Conservation (phyloP, 2,888 invertebrate species). For the Ryuthela nishihirai region DNA sequence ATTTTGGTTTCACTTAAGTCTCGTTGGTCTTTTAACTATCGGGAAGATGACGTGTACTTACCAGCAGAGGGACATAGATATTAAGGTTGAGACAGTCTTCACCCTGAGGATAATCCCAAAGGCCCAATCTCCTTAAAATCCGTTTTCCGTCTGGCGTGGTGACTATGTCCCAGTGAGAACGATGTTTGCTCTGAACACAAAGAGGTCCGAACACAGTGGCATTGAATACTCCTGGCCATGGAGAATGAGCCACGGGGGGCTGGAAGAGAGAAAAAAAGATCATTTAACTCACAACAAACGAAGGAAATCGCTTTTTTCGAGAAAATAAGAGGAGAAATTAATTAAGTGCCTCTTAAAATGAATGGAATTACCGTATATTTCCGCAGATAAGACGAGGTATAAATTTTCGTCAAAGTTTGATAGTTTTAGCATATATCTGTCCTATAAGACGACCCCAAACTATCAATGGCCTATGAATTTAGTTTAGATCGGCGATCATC, state of each 20-base stretch:
- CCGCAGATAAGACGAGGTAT: too few relatives aligned
- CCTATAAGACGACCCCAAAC: too few relatives aligned
- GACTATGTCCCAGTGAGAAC: slow-evolving; percentile 47
- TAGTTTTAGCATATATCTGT: too few relatives aligned
- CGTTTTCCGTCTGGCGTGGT: slow-evolving; percentile 39
- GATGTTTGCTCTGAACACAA: slow-evolving; percentile 47
- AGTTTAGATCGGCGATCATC: too few relatives aligned
- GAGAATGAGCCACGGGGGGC: slow-evolving; percentile 44
- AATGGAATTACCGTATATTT: too few relatives aligned
- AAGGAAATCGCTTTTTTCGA: not conserved
- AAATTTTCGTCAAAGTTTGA: too few relatives aligned
- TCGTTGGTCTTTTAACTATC: too few relatives aligned
- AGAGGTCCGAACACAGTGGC: slow-evolving; percentile 47
- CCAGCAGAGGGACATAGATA: slow-evolving; percentile 43
- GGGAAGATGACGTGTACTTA: not conserved
- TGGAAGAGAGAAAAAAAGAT: slow-evolving; percentile 21
- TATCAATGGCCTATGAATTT: too few relatives aligned
- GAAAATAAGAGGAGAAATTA: too few relatives aligned
- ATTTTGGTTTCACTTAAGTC: too few relatives aligned
- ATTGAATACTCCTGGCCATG: slow-evolving; percentile 45
- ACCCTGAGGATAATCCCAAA: slow-evolving; percentile 47
- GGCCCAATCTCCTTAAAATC: slow-evolving; percentile 42
- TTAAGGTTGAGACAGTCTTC: slow-evolving; percentile 50
- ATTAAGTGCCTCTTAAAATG: too few relatives aligned
- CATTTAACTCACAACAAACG: not conserved